Evolutionary conservation across 2,113 vertebrate species (phyloP).

Genomic region (Crotalus tigris): DNA sequence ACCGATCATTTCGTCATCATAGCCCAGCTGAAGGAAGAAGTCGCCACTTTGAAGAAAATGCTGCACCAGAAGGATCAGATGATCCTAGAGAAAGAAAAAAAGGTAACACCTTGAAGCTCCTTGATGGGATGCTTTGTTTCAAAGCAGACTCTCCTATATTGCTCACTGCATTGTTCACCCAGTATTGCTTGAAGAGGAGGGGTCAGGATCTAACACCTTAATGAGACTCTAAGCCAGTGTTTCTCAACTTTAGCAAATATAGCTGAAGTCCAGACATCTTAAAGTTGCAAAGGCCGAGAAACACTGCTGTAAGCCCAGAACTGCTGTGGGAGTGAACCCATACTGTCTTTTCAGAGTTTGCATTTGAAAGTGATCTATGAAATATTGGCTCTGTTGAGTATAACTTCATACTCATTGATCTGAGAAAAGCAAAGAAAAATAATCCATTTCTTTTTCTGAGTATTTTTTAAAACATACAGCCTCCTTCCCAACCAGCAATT

Average conservation of each 20-base stretch:
- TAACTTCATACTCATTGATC: not conserved
- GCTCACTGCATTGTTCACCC: not conserved
- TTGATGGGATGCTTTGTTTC: not conserved
- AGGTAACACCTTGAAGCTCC: constrained; percentile 62
- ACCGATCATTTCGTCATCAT: constrained; percentile 80
- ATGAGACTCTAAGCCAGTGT: not conserved
- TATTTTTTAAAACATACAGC: no score
- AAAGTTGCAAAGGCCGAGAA: not conserved
- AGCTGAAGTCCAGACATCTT: not conserved
- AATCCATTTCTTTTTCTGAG: not conserved
- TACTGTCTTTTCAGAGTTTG: not conserved
- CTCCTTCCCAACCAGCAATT: no score
- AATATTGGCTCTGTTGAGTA: not conserved
- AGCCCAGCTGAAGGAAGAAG: constrained; percentile 80
- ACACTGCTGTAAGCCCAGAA: not conserved
- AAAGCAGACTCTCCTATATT: no score
- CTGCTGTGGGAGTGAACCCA: not conserved
- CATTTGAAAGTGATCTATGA: not conserved
- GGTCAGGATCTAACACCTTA: not conserved
- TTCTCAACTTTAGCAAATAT: not conserved
- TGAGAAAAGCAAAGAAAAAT: not conserved
- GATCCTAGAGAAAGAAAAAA: constrained; percentile 81
- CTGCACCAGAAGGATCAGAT: constrained; percentile 82
- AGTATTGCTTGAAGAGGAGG: not conserved
- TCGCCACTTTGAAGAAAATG: constrained; percentile 79